phyloP scores from a whole-genome alignment of 2,113 vertebrate species.

The Ivindomyrus marchei region DNA sequence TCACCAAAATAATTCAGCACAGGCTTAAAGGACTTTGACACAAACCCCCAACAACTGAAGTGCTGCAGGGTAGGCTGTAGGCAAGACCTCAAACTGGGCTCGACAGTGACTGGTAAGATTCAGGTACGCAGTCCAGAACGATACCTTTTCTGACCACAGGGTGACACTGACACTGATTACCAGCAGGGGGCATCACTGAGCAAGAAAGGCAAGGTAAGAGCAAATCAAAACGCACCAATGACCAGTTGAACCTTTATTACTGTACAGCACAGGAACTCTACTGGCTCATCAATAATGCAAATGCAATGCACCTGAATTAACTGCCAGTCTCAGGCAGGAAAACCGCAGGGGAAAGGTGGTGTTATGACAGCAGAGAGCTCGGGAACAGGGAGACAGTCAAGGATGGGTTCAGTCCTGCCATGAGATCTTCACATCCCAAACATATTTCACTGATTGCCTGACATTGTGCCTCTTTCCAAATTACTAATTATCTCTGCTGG shows the following conservation, averaged over 20 bases:
- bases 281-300: not conserved
- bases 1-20: not conserved
- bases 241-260: not conserved
- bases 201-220: not conserved
- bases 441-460: not conserved
- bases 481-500: not conserved
- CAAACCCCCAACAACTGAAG: not conserved
- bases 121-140: not conserved
- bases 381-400: no score
- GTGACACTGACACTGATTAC: not conserved
- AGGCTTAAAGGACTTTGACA: not conserved
- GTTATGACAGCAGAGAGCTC: not conserved
- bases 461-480: not conserved
- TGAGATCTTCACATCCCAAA: not conserved
- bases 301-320: not conserved
- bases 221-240: not conserved
- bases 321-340: not conserved
- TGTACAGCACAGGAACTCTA: not conserved
- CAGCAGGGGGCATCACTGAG: not conserved
- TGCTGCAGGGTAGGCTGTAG: not conserved
- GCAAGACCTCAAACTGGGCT: not conserved
- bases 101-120: not conserved
- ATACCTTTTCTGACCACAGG: not conserved
- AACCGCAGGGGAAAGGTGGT: not conserved
- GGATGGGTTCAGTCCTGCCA: not conserved